Base-by-base conservation (phyloP, 2,797 vertebrate species). In the Nannoperca australis region DNA sequence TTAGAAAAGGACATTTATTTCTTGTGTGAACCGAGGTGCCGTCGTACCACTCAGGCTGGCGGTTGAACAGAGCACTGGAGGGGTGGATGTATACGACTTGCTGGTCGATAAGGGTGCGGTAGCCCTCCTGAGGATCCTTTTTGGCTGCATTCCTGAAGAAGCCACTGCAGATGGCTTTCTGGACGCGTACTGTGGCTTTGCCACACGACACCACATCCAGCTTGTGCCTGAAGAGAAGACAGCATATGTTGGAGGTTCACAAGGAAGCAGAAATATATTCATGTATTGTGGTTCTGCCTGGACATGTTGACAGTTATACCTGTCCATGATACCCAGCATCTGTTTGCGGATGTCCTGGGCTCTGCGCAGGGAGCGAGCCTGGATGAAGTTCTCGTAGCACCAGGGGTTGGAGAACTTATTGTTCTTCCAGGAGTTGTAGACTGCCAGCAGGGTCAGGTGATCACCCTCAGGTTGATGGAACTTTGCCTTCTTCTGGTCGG, bases 381-480 rank as follows among this genome's bases (percentile, higher is more conserved):
- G 98, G 88, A 99, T 99, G 53, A 99, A 99, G 70, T 99, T 99
- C 89, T 99, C 98, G 0, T 99, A 99, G 88, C 98, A 99, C 98
- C 98, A 99, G 3, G 98, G 97, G 89, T 99, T 99, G 82, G 98
- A 99, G 92, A 99, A 99, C 88, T 99, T 99, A 85, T 99, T 99
- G 83, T 99, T 99, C 91, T 99, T 99, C 98, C 98, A 99, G 67
- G 98, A 99, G 87, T 99, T 99, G 92, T 99, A 99, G 44, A 99
- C 98, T 0, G 98, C 98, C 92, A 99, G 92, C 77, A 99, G 90
- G 0, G 98, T 99, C 76, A 99, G 96, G 84, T 99, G 98, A 80
- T 99, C 98, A 0, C 98, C 98, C 91, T 99, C 98, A 0, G 97
- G 97, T 64, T 99, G 98, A 91, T 99, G 97, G 91, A 99, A 99